Conservation (phyloP, 2,888 invertebrate species). For the Coleophora flavipennella region DNA sequence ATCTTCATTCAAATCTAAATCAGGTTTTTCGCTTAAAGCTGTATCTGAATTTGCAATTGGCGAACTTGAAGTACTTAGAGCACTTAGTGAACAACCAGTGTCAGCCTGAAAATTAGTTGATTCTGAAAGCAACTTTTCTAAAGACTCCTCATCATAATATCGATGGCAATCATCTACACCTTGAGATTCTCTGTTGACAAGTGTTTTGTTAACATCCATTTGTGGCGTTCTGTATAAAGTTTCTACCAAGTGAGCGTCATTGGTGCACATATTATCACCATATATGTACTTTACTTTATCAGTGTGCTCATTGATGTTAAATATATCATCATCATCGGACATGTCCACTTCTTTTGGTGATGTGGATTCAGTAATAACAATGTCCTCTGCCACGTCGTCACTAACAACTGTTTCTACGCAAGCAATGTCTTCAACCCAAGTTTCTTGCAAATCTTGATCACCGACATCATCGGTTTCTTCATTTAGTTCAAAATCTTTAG, state of each 20-base stretch:
- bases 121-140: conserved; percentile 37
- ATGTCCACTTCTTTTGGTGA: conserved; percentile 30
- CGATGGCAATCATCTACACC: conserved; percentile 15
- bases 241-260: conserved; percentile 44
- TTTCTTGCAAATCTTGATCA: conserved; percentile 35
- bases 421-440: conserved; percentile 62
- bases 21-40: conserved; percentile 13
- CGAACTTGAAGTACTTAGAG: not conserved
- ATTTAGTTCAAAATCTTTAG: conserved; percentile 24
- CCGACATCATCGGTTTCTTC: conserved; percentile 15
- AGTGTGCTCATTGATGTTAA: conserved; percentile 9
- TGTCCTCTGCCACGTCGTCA: conserved; percentile 54
- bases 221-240: conserved; percentile 51
- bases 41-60: conserved; percentile 12
- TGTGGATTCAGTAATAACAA: conserved; percentile 33
- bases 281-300: conserved; percentile 40
- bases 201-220: conserved; percentile 50
- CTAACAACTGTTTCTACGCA: conserved; percentile 62
- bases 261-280: conserved; percentile 40
- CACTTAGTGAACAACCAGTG: not conserved
- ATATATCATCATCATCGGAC: conserved; percentile 22
- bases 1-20: conserved; percentile 10
- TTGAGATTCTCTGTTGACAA: conserved; percentile 24
- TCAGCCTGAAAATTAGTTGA: conserved; percentile 20
- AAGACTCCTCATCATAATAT: conserved; percentile 32